Evolutionary conservation across 2,888 invertebrate species (phyloP).

Genomic region (Parnassius glacialis): DNA sequence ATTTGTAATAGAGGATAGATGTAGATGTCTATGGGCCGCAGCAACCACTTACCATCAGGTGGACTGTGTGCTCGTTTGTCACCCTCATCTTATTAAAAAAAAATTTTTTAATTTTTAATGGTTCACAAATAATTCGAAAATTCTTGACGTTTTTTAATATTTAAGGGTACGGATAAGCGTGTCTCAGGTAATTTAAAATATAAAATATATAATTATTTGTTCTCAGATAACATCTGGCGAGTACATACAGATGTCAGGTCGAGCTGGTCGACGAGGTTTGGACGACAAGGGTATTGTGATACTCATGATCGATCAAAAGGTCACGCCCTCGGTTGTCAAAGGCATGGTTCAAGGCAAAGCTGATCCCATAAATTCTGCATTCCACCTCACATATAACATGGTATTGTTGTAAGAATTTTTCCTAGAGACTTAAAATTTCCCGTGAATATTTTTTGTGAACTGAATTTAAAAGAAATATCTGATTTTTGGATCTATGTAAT

Average conservation of each 20-base stretch:
- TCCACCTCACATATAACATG: constrained; percentile 99
- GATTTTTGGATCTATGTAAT: too few species aligned
- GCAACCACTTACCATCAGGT: too few species aligned
- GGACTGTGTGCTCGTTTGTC: too few species aligned
- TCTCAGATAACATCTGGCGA: constrained; percentile 94
- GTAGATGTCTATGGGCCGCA: too few species aligned
- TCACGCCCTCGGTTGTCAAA: constrained; percentile 88
- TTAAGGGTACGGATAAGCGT: too few species aligned
- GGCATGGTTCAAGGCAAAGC: constrained; percentile 93
- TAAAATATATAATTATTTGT: not conserved
- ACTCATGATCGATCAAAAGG: constrained; percentile 98
- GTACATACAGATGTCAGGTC: constrained; percentile 99
- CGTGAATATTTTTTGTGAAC: not conserved
- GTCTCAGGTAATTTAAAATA: too few species aligned
- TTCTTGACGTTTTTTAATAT: too few species aligned
- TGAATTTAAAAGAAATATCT: too few species aligned
- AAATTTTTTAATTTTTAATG: too few species aligned
- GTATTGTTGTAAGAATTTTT: constrained; percentile 68
- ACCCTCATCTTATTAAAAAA: too few species aligned
- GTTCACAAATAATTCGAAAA: too few species aligned
- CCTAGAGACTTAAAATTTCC: not conserved
- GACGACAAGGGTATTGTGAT: constrained; percentile 99
- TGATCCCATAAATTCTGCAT: constrained; percentile 98
- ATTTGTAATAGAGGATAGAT: too few species aligned
- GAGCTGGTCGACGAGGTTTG: constrained; percentile 97